A percentile compares a stretch with the other conserved stretches of the same genome.
Evolutionary conservation across 2,888 invertebrate species (phyloP).

Genomic region (Xylophagus ater): DNA sequence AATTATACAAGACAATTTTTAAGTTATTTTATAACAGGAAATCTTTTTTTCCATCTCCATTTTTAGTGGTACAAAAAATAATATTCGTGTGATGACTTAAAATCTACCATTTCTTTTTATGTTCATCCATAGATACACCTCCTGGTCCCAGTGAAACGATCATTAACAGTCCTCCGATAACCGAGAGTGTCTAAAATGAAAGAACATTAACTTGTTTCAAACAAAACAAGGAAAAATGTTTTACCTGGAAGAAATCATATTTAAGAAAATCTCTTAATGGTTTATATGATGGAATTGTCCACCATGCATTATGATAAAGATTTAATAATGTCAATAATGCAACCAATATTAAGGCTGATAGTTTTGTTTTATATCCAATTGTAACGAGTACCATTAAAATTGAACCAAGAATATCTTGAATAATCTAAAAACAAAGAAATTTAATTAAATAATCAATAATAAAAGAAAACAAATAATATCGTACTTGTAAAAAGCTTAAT

Average conservation of each 20-base stretch:
- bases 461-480: slow-evolving; percentile 17
- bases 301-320: slow-evolving; percentile 97
- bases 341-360: slow-evolving; percentile 90
- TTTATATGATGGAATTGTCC: slow-evolving; percentile 89
- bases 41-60: too few relatives aligned
- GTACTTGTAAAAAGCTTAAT: slow-evolving; percentile 73
- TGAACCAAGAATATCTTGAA: slow-evolving; percentile 88
- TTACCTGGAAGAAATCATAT: slow-evolving; percentile 99
- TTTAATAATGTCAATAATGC: slow-evolving; percentile 80
- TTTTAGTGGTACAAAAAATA: too few relatives aligned
- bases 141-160: slow-evolving; percentile 98
- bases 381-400: slow-evolving; percentile 92
- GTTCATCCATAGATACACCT: slow-evolving; percentile 98
- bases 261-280: slow-evolving; percentile 98
- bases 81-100: too few relatives aligned
- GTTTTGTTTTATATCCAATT: slow-evolving; percentile 96
- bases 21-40: too few relatives aligned
- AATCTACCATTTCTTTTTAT: slow-evolving; percentile 81
- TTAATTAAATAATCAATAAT: slow-evolving; percentile 5
- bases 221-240: neutral
- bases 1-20: too few relatives aligned
- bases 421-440: slow-evolving; percentile 47
- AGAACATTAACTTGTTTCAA: neutral
- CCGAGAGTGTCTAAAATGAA: slow-evolving; percentile 83
- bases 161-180: slow-evolving; percentile 95